These are phyloP conservation scores for Thunnus thynnus DNA, from an alignment of 2,113 vertebrate species.

Conservation along the genomic window DNA sequence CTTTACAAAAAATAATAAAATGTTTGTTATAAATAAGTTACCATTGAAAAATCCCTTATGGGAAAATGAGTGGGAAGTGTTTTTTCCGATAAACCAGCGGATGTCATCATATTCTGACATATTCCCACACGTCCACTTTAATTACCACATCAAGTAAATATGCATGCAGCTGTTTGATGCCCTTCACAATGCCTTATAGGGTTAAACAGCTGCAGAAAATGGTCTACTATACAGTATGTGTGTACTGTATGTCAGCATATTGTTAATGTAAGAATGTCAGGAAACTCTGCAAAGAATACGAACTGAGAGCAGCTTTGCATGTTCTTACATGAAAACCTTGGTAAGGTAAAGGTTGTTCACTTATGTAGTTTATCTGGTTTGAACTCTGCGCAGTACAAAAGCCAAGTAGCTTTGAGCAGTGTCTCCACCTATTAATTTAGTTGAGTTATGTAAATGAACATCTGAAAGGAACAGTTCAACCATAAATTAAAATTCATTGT, in stretches of 20 bases:
- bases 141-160: background rate
- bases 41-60: background rate
- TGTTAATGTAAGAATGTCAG: too few relatives aligned
- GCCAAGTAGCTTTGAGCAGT: background rate
- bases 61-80: conserved; percentile 14
- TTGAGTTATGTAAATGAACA: background rate
- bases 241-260: background rate
- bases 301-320: background rate
- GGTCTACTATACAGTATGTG: background rate
- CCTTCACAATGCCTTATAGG: background rate
- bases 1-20: too few relatives aligned
- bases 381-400: background rate
- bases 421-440: background rate
- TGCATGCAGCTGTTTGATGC: background rate
- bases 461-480: background rate
- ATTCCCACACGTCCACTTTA: background rate
- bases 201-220: background rate
- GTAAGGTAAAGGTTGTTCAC: background rate
- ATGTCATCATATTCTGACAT: conserved; percentile 26
- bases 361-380: conserved; percentile 10
- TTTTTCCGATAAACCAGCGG: conserved; percentile 18
- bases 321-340: background rate
- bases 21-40: background rate
- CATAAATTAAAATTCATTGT: background rate
- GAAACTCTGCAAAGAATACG: background rate